A percentile compares a stretch with the other conserved stretches of the same genome.
These are phyloP conservation scores for Tridacna crocea DNA, from an alignment of 2,888 invertebrate species.

Conservation along the genomic window DNA sequence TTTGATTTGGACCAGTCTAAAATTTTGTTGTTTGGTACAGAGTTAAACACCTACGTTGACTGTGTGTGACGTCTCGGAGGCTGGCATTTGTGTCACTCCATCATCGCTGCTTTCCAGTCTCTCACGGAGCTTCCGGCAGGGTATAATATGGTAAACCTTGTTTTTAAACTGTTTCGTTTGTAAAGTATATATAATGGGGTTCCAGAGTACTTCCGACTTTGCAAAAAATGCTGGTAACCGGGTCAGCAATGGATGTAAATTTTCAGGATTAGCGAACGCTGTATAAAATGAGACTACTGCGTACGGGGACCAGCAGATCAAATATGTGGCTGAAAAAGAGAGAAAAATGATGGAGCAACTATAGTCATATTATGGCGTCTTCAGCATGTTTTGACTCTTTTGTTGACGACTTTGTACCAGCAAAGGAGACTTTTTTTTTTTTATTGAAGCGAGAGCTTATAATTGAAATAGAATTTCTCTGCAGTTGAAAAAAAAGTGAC, in stretches of 20 bases:
- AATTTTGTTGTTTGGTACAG: no score
- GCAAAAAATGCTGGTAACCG: constrained; percentile 12
- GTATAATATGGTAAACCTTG: not conserved
- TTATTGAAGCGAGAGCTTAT: no score
- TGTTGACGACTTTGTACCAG: no score
- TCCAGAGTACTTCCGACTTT: constrained; percentile 25
- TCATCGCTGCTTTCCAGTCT: constrained; percentile 4
- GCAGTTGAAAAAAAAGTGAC: no score
- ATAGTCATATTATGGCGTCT: no score
- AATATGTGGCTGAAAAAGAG: constrained; percentile 28
- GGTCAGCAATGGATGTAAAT: constrained; percentile 26
- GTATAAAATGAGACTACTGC: constrained; percentile 33
- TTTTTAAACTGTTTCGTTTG: constrained; percentile 9
- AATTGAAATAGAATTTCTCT: no score
- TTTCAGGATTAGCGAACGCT: not conserved
- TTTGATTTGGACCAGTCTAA: no score
- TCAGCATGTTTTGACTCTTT: no score
- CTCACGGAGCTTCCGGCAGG: not conserved
- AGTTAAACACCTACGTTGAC: not conserved
- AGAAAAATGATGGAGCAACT: no score
- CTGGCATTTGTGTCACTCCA: constrained; percentile 6
- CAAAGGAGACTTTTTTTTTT: no score
- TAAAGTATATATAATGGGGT: constrained; percentile 25
- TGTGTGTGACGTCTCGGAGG: not conserved
- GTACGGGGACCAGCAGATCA: constrained; percentile 36